phyloP scores from a whole-genome alignment of 2,797 vertebrate genomes.

The Rallus crepitans region DNA sequence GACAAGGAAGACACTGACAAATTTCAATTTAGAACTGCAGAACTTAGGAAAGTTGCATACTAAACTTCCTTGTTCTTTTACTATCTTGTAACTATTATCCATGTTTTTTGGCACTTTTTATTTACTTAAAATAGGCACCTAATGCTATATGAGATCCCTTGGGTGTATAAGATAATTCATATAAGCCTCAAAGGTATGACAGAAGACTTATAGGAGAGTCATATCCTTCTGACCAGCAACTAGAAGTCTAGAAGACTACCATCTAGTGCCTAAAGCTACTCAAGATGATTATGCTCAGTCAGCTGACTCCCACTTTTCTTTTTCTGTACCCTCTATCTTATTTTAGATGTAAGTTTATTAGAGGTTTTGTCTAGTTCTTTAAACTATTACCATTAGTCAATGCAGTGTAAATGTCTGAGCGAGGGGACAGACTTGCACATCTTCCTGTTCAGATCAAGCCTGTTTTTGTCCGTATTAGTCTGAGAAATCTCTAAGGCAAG shows the following conservation, averaged over 20 bases:
- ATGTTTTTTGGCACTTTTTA: background rate
- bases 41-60: accelerated
- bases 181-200: background rate
- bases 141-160: background rate
- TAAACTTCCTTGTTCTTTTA: background rate
- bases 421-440: background rate
- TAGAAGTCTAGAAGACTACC: background rate
- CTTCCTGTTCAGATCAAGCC: background rate
- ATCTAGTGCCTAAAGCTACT: background rate
- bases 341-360: background rate
- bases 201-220: background rate
- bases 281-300: background rate
- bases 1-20: background rate
- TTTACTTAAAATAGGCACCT: background rate
- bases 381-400: background rate
- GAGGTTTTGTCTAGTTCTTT: background rate
- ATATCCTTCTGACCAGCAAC: background rate
- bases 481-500: background rate
- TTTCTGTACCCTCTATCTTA: background rate
- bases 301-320: background rate
- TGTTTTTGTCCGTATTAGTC: background rate
- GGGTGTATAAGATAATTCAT: background rate
- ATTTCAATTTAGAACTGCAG: background rate
- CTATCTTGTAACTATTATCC: background rate
- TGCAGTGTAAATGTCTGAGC: background rate